These are phyloP conservation scores for Eulemur macaco DNA, from an alignment of 2,113 vertebrate genomes.

Conservation along the genomic window DNA sequence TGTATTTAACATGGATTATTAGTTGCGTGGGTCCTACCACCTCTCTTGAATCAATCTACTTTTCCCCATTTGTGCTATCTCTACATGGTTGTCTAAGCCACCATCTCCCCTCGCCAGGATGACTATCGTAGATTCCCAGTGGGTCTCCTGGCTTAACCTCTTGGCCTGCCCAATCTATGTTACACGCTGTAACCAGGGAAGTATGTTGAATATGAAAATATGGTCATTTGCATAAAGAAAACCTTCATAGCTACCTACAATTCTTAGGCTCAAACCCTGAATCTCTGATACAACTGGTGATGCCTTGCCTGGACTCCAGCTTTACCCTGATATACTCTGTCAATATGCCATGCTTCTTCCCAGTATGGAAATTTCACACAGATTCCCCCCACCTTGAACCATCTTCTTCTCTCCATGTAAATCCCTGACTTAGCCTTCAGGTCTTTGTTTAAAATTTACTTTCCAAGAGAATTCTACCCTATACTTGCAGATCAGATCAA, in stretches of 20 bases:
- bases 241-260: not conserved
- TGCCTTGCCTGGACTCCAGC: rapidly evolving
- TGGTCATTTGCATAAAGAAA: not conserved
- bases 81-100: no score
- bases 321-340: not conserved
- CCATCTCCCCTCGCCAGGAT: not conserved
- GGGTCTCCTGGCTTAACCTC: not conserved
- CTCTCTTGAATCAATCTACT: not conserved
- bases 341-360: not conserved
- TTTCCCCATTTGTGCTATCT: not conserved
- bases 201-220: not conserved
- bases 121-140: not conserved
- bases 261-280: not conserved
- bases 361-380: not conserved
- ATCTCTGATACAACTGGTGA: not conserved
- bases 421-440: not conserved
- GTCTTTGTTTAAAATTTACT: not conserved
- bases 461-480: not conserved
- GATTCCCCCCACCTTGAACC: not conserved
- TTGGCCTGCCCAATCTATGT: not conserved
- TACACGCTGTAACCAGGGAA: not conserved
- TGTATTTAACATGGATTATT: not conserved
- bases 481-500: not conserved
- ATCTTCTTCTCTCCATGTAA: not conserved
- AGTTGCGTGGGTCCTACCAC: not conserved